Conservation (phyloP, 2,797 vertebrate genomes). For the Phoebastria nigripes region DNA sequence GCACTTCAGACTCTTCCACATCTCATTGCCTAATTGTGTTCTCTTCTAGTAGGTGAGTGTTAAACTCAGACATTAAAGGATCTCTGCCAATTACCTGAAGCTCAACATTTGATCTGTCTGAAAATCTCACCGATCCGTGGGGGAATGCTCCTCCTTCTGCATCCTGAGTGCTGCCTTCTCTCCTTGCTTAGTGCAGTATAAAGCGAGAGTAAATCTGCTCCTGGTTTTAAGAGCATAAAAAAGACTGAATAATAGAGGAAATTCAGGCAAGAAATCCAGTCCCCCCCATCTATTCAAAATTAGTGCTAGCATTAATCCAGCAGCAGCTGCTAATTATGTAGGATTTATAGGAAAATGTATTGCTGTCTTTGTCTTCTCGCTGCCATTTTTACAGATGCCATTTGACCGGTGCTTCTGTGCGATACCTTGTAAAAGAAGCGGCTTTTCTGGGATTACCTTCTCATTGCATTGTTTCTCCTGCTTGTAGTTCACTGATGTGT, state of each 20-base stretch:
- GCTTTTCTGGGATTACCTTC: constrained; percentile 14
- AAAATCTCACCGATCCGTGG: constrained; percentile 28
- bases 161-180: background rate
- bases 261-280: background rate
- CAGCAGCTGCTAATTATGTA: constrained; percentile 47
- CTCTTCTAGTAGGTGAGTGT: constrained; percentile 61
- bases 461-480: background rate
- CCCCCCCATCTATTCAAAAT: background rate
- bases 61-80: constrained; percentile 71
- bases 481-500: background rate
- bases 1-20: constrained; percentile 59
- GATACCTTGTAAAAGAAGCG: background rate
- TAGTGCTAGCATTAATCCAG: constrained; percentile 22
- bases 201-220: background rate
- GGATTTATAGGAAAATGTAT: constrained; percentile 36
- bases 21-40: constrained; percentile 64
- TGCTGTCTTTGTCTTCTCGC: background rate
- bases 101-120: constrained; percentile 63
- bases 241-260: background rate
- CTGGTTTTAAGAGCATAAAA: background rate
- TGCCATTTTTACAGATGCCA: background rate
- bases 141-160: constrained; percentile 21
- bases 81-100: constrained; percentile 66
- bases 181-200: background rate
- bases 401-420: background rate